These are phyloP conservation scores for Ceraclea dissimilis DNA, from an alignment of 2,888 invertebrate species.

Conservation along the genomic window DNA sequence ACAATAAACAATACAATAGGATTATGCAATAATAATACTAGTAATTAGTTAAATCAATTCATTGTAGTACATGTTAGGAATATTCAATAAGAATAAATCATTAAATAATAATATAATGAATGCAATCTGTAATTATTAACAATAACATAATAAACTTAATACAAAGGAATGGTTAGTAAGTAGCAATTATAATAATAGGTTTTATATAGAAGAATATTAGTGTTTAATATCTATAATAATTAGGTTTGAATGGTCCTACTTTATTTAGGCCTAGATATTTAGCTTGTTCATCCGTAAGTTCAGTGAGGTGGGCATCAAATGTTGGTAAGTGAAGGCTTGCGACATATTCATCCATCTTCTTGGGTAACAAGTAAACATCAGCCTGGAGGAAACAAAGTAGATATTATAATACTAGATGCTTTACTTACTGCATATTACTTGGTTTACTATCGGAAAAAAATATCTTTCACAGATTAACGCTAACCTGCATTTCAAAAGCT, in stretches of 20 bases:
- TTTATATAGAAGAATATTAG: no score
- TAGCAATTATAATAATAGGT: no score
- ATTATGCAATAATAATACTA: no score
- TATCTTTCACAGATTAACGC: no score
- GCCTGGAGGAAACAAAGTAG: constrained; percentile 42
- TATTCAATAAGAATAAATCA: no score
- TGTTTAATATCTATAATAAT: constrained; percentile 86
- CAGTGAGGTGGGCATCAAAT: constrained; percentile 96
- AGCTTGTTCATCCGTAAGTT: constrained; percentile 92
- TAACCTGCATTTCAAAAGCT: no score
- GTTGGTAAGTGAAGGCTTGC: constrained; percentile 94
- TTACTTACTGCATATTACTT: no score
- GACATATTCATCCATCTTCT: constrained; percentile 99
- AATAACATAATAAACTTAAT: background rate
- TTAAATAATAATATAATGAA: background rate
- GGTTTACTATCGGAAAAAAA: no score
- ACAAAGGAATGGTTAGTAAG: background rate
- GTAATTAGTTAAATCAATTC: no score
- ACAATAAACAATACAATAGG: no score
- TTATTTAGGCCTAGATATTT: constrained; percentile 96
- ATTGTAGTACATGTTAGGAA: no score
- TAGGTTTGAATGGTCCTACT: constrained; percentile 97
- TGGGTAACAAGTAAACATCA: constrained; percentile 94
- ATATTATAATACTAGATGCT: background rate
- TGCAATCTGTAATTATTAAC: background rate